phyloP scores from a whole-genome alignment of 1,140 invertebrate genomes.

The Aphelinus atriplicis region DNA sequence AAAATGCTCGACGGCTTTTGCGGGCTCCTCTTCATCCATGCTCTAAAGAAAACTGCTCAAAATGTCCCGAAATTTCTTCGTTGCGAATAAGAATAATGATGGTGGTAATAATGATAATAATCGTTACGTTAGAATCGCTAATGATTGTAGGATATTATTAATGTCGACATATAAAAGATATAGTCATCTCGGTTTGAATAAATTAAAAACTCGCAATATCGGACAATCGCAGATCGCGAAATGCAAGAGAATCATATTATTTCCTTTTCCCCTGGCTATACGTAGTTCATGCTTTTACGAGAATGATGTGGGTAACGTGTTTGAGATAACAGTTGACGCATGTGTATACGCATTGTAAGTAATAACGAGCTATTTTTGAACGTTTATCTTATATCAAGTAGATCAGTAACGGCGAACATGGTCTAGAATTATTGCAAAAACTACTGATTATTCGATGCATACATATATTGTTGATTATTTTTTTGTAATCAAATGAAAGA shows the following conservation, averaged over 20 bases:
- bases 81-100: conserved; percentile 42
- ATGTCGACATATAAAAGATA: conserved; percentile 36
- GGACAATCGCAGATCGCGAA: conserved; percentile 47
- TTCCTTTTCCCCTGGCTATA: too few relatives aligned
- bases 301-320: not conserved
- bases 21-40: conserved; percentile 59
- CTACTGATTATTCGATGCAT: too few relatives aligned
- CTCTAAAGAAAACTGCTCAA: conserved; percentile 60
- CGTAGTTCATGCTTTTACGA: not conserved
- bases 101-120: conserved; percentile 50
- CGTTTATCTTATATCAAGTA: too few relatives aligned
- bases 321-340: not conserved
- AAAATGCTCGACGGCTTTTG: not conserved
- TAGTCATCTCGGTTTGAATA: conserved; percentile 40
- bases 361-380: conserved; percentile 11
- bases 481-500: too few relatives aligned
- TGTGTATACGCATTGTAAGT: too few relatives aligned
- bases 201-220: conserved; percentile 44
- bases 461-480: too few relatives aligned
- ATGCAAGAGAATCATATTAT: conserved; percentile 41
- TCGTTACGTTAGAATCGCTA: conserved; percentile 41
- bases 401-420: conserved; percentile 3
- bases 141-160: conserved; percentile 45
- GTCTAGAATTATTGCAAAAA: not conserved
- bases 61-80: conserved; percentile 50